Evolutionary conservation across 53 echinoderm and acorn worm genomes (phyloP).

Genomic region (Henricia sp.): DNA sequence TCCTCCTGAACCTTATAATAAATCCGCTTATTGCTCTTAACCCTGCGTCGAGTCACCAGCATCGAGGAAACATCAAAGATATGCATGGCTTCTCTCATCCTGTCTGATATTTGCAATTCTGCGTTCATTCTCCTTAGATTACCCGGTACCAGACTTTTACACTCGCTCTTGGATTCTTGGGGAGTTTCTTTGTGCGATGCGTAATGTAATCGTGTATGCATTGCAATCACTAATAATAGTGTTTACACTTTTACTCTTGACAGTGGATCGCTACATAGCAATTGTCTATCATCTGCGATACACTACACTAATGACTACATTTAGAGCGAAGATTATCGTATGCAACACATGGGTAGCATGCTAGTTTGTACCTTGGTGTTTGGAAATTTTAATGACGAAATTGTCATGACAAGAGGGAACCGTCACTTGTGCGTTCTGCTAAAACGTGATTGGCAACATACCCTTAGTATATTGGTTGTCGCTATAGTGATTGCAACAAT

Average conservation of each 20-base stretch:
- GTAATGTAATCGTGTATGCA: not conserved
- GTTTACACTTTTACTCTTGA: not conserved
- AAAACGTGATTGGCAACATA: not conserved
- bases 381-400: not conserved
- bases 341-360: not conserved
- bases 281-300: not conserved
- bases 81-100: not conserved
- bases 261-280: constrained; percentile 9
- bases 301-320: not conserved
- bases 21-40: constrained; percentile 2
- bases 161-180: not conserved
- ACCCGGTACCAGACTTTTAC: not conserved
- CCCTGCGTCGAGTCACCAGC: too few species aligned
- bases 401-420: too few species aligned
- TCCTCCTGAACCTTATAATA: not conserved
- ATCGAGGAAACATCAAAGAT: too few species aligned
- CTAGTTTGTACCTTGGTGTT: not conserved
- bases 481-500: not conserved
- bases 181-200: not conserved
- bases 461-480: not conserved
- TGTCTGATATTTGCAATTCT: not conserved
- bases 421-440: not conserved
- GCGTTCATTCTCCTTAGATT: not conserved
- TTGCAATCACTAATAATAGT: not conserved
- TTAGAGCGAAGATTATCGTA: not conserved